Base-by-base conservation (phyloP, 2,888 invertebrate genomes). In the Heliconius aoede region DNA sequence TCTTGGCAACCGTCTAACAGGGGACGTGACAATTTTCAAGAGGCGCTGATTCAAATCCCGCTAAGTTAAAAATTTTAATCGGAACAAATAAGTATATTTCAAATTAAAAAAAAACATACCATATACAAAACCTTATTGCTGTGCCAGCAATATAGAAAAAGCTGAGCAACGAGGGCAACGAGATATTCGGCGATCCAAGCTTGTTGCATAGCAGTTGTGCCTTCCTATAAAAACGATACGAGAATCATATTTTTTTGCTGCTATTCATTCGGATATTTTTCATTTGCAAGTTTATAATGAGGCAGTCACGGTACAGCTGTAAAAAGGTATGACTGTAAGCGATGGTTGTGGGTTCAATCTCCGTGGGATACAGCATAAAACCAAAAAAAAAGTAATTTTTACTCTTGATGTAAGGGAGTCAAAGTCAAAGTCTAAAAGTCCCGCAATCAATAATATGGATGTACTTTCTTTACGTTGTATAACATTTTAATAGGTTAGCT, bases 141-240 rank as follows among this genome's bases (percentile, higher is more conserved):
- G 80, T 95, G 94, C 94, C 94, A 95, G 80, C 94, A 94, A 81
- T 93, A 94, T 9, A 94, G 78, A 74, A 94, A 93, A 46, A 94
- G 84, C 83, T 94, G 94, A 1, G 91, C 88, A 64, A 94, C 89
- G 26, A 94, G 86, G 1, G 94, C 93, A 46, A 90, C 76, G 1
- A 94, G 82, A 81, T 93, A 95, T 82, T 94, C 93, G 4, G 91
- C 86, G 30, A 93, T 90, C 90, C 92, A 92, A 72, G 92, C 84
- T 58, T 87, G 85, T 77, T 92, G 90, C 89, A 91, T 88, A 36
- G 79, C 85, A 8, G 87, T 85, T 1, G 87, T 90, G 8, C 86
- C 86, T 68, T 89, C 87, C 93, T 93, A 82, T 46, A 86, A 72
- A 51, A 76, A 62, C 64, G 24, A 58, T 40, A 24, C 1, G 26